Conservation (phyloP, 2,888 invertebrate genomes). For the Polyploca ridens region DNA sequence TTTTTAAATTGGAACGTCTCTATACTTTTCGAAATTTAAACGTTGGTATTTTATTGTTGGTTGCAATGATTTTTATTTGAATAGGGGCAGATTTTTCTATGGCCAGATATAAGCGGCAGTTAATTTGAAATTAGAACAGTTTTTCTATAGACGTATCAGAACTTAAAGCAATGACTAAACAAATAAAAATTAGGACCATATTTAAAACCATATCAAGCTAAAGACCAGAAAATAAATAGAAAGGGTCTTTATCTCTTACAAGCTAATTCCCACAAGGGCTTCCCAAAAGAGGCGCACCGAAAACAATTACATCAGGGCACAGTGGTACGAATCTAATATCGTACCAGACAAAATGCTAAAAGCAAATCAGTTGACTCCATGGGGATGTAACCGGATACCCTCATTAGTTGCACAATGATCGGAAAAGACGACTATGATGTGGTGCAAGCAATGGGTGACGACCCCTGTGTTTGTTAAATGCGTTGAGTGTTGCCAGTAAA, state of each 20-base stretch:
- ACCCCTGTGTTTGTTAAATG: too few species aligned
- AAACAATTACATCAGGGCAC: constrained; percentile 52
- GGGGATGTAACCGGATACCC: constrained; percentile 66
- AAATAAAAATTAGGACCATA: too few species aligned
- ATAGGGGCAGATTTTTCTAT: background rate
- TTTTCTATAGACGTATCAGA: too few species aligned
- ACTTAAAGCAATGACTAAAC: too few species aligned
- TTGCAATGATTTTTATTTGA: background rate
- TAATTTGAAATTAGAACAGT: too few species aligned
- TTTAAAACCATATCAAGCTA: background rate
- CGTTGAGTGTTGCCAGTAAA: background rate
- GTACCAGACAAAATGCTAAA: constrained; percentile 46
- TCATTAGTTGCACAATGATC: constrained; percentile 64
- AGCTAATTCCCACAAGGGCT: constrained; percentile 17
- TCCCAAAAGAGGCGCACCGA: constrained; percentile 22
- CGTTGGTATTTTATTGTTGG: constrained; percentile 26
- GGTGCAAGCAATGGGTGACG: constrained; percentile 18
- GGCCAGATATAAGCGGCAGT: too few species aligned
- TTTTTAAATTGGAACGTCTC: constrained; percentile 64
- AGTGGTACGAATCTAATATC: constrained; percentile 36
- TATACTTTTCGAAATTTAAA: constrained; percentile 47
- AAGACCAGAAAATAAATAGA: constrained; percentile 16
- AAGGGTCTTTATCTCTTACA: constrained; percentile 17
- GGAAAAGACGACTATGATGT: constrained; percentile 41
- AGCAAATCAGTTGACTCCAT: constrained; percentile 57